Evolutionary conservation across 2,797 vertebrate species (phyloP).

Genomic region (Naso thynnoides): DNA sequence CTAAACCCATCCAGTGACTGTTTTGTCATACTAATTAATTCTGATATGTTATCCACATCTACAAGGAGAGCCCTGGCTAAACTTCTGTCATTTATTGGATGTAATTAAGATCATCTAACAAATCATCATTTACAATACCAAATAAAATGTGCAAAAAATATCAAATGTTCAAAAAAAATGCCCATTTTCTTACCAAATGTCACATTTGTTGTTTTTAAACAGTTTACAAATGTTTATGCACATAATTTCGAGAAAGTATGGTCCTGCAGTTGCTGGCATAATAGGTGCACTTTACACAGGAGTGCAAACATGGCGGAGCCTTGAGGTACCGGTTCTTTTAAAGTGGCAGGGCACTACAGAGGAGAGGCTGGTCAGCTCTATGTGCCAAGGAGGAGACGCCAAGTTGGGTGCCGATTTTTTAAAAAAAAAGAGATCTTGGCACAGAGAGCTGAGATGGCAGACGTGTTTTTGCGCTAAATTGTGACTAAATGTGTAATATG

Average conservation of each 20-base stretch:
- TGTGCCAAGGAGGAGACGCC: constrained; percentile 13
- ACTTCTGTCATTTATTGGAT: constrained; percentile 41
- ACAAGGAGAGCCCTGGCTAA: constrained; percentile 43
- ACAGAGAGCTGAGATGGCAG: constrained; percentile 49
- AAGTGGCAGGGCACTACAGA: constrained; percentile 71
- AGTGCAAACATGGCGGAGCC: constrained; percentile 66
- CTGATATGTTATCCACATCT: constrained; percentile 24
- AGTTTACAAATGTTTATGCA: constrained; percentile 75
- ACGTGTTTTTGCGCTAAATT: constrained; percentile 17
- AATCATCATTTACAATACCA: constrained; percentile 73
- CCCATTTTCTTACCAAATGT: constrained; percentile 72
- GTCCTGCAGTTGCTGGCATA: constrained; percentile 74
- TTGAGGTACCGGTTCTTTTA: constrained; percentile 75
- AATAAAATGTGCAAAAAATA: constrained; percentile 79
- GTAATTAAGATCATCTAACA: constrained; percentile 51
- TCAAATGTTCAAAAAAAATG: constrained; percentile 74
- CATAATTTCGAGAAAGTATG: constrained; percentile 60
- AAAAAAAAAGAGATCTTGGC: constrained; percentile 39
- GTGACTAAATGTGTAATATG: constrained; percentile 21
- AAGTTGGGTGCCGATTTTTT: background rate
- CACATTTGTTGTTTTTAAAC: constrained; percentile 67
- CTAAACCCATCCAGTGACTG: background rate
- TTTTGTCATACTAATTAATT: constrained; percentile 23
- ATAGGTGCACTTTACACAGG: constrained; percentile 65
- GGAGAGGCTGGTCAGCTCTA: constrained; percentile 57